phyloP scores from a whole-genome alignment of 2,113 vertebrate genomes.

The Stomatorhinus ivindoensis region DNA sequence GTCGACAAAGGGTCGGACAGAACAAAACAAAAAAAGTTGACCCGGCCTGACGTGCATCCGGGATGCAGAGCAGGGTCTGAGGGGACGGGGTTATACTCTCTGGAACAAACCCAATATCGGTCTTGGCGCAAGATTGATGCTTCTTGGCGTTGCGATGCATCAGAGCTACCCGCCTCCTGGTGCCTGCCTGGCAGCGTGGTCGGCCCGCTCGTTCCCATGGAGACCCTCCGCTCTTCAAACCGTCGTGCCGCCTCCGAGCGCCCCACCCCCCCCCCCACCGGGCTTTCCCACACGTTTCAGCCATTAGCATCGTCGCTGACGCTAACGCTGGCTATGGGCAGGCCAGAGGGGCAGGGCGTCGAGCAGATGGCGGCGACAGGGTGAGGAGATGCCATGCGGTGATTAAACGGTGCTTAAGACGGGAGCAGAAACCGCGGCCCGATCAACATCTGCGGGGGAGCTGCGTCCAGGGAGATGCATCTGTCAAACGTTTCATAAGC shows the following conservation, averaged over 20 bases:
- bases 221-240: neutral
- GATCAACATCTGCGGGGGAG: neutral
- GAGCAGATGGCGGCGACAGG: neutral
- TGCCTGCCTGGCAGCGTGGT: neutral
- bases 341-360: neutral
- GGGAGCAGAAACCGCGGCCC: neutral
- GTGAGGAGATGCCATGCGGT: neutral
- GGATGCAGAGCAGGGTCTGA: neutral
- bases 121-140: neutral
- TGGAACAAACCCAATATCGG: neutral
- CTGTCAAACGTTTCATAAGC: neutral
- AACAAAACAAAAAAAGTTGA: neutral
- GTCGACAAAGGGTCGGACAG: neutral
- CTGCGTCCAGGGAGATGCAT: neutral
- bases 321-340: neutral
- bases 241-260: neutral
- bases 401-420: neutral
- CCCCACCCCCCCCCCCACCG: neutral
- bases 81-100: neutral
- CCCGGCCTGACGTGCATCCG: neutral
- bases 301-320: neutral
- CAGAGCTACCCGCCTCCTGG: neutral
- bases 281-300: neutral
- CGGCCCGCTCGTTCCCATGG: neutral
- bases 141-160: neutral